Conservation (phyloP, 1,140 invertebrate species). For the Bombus huntii region DNA sequence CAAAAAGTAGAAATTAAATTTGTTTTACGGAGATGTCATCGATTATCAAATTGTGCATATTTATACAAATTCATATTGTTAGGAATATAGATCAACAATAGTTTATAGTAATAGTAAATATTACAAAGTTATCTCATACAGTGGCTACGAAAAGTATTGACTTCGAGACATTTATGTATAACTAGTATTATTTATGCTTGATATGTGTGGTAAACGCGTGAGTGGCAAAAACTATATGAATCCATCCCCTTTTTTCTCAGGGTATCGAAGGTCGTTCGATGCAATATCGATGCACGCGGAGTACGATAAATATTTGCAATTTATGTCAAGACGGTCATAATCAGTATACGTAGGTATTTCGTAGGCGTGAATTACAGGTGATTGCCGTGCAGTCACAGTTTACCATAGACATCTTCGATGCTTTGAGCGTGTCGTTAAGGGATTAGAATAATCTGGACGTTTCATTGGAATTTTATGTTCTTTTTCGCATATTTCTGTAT, state of each 20-base stretch:
- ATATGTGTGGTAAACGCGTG: background rate
- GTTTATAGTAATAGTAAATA: background rate
- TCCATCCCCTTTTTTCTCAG: background rate
- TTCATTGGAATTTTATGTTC: background rate
- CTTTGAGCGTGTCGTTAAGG: background rate
- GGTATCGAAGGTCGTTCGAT: conserved; percentile 25
- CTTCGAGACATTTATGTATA: background rate
- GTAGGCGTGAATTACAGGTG: conserved; percentile 67
- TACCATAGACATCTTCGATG: conserved; percentile 19
- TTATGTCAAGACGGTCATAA: conserved; percentile 56
- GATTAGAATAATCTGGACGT: conserved; percentile 6
- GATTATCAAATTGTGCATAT: background rate
- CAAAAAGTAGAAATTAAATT: background rate
- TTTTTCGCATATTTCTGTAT: background rate
- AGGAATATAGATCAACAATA: background rate
- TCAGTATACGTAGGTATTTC: conserved; percentile 62
- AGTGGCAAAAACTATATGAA: background rate
- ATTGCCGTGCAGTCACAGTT: conserved; percentile 24
- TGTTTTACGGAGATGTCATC: background rate
- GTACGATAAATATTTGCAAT: conserved; percentile 49
- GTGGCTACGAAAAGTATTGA: background rate
- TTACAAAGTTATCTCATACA: background rate
- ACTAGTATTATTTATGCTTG: background rate
- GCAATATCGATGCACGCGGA: conserved; percentile 38
- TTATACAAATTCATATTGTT: background rate